phyloP scores from a whole-genome alignment of 37 sponge, comb jelly and placozoan genomes.

The Chondrosia reniformis region DNA sequence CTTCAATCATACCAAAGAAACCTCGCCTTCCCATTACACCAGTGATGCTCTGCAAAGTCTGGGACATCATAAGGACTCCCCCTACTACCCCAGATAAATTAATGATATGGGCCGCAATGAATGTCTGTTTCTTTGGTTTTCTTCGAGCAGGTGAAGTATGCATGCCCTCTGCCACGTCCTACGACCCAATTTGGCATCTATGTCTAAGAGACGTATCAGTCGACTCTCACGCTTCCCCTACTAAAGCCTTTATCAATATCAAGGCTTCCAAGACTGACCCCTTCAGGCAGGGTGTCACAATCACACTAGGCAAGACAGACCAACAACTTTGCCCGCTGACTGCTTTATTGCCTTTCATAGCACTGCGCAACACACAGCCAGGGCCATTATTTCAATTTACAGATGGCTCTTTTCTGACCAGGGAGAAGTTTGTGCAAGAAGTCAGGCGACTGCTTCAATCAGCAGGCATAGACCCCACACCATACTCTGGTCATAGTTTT shows the following conservation, averaged over 20 bases:
- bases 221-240: neutral
- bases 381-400: neutral
- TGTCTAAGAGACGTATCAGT: slow-evolving; percentile 1
- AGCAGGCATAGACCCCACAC: neutral
- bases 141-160: slow-evolving; percentile 23
- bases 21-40: slow-evolving; percentile 48
- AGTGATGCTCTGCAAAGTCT: neutral
- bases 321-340: slow-evolving; percentile 2
- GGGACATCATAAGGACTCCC: neutral
- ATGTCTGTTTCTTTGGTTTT: slow-evolving; percentile 36
- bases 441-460: neutral
- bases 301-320: neutral
- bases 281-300: neutral
- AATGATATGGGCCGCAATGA: slow-evolving; percentile 46
- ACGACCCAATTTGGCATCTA: slow-evolving; percentile 13
- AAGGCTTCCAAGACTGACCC: slow-evolving; percentile 36
- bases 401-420: neutral
- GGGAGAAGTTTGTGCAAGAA: slow-evolving; percentile 12
- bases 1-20: neutral
- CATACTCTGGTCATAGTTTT: slow-evolving; percentile 10
- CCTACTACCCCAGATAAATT: neutral
- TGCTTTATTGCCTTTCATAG: neutral
- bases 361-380: neutral
- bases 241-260: neutral
- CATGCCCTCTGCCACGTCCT: neutral